Conservation (phyloP, 1,140 invertebrate genomes). For the Plectrocnemia conspersa region DNA sequence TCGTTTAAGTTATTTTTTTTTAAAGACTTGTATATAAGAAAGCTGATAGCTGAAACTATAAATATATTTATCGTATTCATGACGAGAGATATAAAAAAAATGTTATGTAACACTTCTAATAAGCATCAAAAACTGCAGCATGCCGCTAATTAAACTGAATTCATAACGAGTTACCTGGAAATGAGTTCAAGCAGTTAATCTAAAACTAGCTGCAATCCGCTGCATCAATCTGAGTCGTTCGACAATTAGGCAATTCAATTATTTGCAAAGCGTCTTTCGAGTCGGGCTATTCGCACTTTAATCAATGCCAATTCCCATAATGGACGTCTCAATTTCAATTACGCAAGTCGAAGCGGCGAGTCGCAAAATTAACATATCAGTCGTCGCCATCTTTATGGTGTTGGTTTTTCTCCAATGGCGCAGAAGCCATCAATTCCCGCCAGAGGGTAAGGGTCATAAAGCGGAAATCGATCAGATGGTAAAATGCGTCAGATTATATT, state of each 20-base stretch:
- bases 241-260: slow-evolving; percentile 1
- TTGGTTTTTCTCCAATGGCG: not conserved
- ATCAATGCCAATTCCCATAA: not conserved
- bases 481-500: too few relatives aligned
- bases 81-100: too few relatives aligned
- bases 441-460: too few relatives aligned
- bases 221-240: not conserved
- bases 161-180: too few relatives aligned
- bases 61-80: too few relatives aligned
- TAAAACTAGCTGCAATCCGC: not conserved
- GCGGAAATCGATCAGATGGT: too few relatives aligned
- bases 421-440: slow-evolving; percentile 1
- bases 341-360: not conserved
- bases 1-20: too few relatives aligned
- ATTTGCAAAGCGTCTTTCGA: slow-evolving; percentile 4
- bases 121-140: too few relatives aligned
- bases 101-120: too few relatives aligned
- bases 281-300: not conserved
- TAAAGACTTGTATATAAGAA: too few relatives aligned
- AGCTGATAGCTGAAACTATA: too few relatives aligned
- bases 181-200: not conserved
- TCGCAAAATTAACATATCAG: not conserved
- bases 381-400: not conserved
- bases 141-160: slow-evolving; percentile 3
- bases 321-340: not conserved